These are phyloP conservation scores for Linnaemya vulpina DNA, from an alignment of 2,888 invertebrate species.

Conservation along the genomic window DNA sequence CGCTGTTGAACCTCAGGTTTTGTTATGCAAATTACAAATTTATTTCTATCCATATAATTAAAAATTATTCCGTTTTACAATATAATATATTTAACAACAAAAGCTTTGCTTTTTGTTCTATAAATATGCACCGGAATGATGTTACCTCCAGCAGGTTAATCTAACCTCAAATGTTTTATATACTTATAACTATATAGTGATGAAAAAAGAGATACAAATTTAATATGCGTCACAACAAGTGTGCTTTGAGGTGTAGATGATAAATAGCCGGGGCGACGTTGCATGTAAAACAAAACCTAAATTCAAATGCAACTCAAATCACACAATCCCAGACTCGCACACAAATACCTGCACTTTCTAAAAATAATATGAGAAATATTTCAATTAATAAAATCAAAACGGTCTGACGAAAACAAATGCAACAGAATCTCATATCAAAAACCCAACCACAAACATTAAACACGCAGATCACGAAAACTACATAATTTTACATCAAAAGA, in stretches of 20 bases:
- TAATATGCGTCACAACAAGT: conserved; percentile 65
- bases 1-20: neutral
- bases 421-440: conserved; percentile 26
- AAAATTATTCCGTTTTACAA: neutral
- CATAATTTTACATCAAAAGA: conserved; percentile 32
- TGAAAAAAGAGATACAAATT: conserved; percentile 36
- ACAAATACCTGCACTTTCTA: neutral
- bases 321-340: neutral
- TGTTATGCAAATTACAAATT: neutral
- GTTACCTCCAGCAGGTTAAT: conserved; percentile 27
- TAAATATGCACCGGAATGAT: neutral
- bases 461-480: conserved; percentile 55
- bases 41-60: neutral
- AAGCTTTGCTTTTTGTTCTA: neutral
- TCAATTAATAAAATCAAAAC: conserved; percentile 67
- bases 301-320: conserved; percentile 14
- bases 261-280: conserved; percentile 44
- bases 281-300: conserved; percentile 36
- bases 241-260: conserved; percentile 46
- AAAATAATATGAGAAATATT: conserved; percentile 54
- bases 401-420: conserved; percentile 14
- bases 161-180: neutral
- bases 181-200: neutral
- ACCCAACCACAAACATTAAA: conserved; percentile 38
- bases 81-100: neutral